These are phyloP conservation scores for Halocaridina rubra DNA, from an alignment of 2,888 invertebrate genomes.

Conservation along the genomic window DNA sequence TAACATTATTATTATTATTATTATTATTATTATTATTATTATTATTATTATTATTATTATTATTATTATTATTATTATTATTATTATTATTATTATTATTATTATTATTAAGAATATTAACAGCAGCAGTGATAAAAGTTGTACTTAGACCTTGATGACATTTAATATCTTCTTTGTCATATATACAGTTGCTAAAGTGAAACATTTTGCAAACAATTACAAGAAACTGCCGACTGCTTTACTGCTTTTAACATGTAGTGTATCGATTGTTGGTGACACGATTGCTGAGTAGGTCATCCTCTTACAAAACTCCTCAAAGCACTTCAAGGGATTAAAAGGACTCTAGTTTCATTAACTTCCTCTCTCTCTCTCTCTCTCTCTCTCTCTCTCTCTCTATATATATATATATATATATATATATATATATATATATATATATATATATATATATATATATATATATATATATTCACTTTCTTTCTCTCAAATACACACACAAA, in stretches of 20 bases:
- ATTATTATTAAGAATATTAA: too few species aligned
- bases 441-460: neutral
- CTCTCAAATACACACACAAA: too few species aligned
- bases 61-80: neutral
- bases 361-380: slow-evolving; percentile 32
- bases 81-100: neutral
- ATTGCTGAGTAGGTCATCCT: neutral
- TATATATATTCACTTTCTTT: too few species aligned
- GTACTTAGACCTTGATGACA: too few species aligned
- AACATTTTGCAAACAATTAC: neutral
- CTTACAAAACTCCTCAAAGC: too few species aligned
- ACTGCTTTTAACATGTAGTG: neutral
- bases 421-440: neutral
- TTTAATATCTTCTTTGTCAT: too few species aligned
- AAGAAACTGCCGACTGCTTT: neutral
- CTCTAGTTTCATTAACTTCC: neutral
- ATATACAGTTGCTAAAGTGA: too few species aligned
- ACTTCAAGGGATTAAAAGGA: too few species aligned
- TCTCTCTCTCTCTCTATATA: too few species aligned
- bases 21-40: neutral
- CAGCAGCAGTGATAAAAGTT: too few species aligned
- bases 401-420: neutral
- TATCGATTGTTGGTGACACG: neutral
- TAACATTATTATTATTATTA: neutral
- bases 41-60: neutral